A percentile compares a stretch with the other conserved stretches of the same genome.
These are phyloP conservation scores for Meliscaeva auricollis DNA, from an alignment of 2,888 invertebrate genomes.

Conservation along the genomic window DNA sequence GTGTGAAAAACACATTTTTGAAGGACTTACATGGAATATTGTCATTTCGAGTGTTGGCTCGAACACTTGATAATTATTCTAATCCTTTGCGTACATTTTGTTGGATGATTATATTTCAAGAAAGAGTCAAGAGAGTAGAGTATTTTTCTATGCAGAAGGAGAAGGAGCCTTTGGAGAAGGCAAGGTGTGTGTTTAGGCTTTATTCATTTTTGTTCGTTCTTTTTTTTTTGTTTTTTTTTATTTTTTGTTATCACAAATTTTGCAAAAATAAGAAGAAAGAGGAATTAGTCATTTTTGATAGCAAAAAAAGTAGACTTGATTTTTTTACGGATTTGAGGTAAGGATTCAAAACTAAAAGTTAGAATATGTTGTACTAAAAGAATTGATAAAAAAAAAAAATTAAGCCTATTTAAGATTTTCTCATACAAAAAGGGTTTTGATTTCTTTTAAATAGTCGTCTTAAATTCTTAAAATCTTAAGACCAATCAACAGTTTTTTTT, in stretches of 20 bases:
- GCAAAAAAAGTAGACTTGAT: too few species aligned
- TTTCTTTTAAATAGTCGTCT: slow-evolving; percentile 1
- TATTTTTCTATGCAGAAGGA: background rate
- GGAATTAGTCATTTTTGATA: too few species aligned
- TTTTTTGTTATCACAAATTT: too few species aligned
- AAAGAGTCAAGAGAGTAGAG: background rate
- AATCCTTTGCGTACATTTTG: slow-evolving; percentile 69
- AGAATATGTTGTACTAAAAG: too few species aligned
- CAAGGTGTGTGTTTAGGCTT: too few species aligned
- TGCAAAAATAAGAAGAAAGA: too few species aligned
- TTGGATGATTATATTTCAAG: slow-evolving; percentile 21
- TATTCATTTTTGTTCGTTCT: too few species aligned
- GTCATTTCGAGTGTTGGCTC: slow-evolving; percentile 70
- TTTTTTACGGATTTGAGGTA: too few species aligned
- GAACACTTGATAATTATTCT: slow-evolving; percentile 64
- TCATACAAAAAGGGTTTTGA: background rate
- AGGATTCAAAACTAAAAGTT: too few species aligned
- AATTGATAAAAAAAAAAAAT: too few species aligned
- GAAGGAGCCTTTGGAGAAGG: background rate
- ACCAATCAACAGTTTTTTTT: background rate
- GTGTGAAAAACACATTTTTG: slow-evolving; percentile 7
- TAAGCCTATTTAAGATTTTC: too few species aligned
- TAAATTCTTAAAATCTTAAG: background rate
- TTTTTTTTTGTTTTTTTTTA: too few species aligned
- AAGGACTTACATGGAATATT: slow-evolving; percentile 73